Evolutionary conservation across 2,113 vertebrate species (phyloP), one percentile per base, ranked within the genome.

Genomic region (Colossoma macropomum): DNA sequence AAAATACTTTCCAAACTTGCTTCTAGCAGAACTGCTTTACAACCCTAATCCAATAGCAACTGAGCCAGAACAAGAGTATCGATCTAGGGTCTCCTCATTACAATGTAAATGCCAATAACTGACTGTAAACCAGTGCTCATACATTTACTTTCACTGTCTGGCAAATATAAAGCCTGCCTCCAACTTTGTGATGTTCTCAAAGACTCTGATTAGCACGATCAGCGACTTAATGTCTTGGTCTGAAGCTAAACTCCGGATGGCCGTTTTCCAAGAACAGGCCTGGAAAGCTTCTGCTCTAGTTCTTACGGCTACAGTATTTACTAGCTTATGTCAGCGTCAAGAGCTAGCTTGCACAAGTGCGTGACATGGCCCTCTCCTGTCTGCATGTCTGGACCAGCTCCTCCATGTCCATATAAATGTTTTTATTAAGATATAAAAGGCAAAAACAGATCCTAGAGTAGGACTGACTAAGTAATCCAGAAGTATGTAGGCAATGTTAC

Each of bases 221-320:
- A 45, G 41, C 45, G 10, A 41, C 17, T 15, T n/a, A 23, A 56
- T 45, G 32, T 45, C 50, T 60, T 70, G 1, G 70, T 34, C 60
- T 54, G 59, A 60, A 54, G 48, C 54, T 50, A 75, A 60, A 75
- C 60, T 66, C 27, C 27, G 32, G 59, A 66, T 75, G 80, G 41
- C 38, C 0, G 6, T 66, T 52, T 75, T 75, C 60, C 62, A 45
- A 45, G 41, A 45, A 45, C 72, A 82, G 34, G 74, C 27, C 80
- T 75, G 27, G 48, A 73, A 68, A 66, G 25, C 65, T 23, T 81
- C 34, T 21, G 16, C 45, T 28, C 28, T 15, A 41, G 45, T n/a
- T 6, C 16, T 15, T 50, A 38, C 7, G 34, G 34, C 34, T 38
- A 38, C 7, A 38, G 34, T 38, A 38, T 38, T 38, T 38, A 38